Base-by-base conservation (phyloP, 2,797 vertebrate species). In the Nothura maculosa region DNA sequence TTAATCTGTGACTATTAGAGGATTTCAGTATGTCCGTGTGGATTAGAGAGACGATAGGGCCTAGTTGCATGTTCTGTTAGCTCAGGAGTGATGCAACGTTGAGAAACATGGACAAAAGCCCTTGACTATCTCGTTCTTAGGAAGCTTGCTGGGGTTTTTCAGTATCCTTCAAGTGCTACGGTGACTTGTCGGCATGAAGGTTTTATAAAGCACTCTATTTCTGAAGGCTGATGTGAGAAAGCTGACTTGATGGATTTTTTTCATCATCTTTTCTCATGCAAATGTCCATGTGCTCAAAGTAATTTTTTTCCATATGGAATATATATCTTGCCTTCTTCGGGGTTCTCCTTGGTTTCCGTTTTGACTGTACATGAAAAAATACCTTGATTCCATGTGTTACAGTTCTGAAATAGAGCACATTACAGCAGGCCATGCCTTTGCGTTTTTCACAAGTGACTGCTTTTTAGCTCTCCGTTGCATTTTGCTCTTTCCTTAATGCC, bases 211-310 rank as follows among this genome's bases (percentile, higher is more conserved):
- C 0, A 0, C 77, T 70, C 67, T 57, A 93, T 86, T 70, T 1
- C 3, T 81, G 87, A 96, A 92, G 93, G 52, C 77, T 91, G 70
- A 94, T 90, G 77, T 43, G 80, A 77, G 70, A 77, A 88, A 90
- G 84, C 63, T 63, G 60, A 89, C 89, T 83, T 69, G 80, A 92
- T 93, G 30, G 55, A 66, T 94, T 94, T 96, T 90, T 62, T 74
- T 90, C 85, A 62, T 92, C 61, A 72, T 87, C 66, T 70, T 77
- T 60, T 20, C 63, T 67, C 12, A 5, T 61, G 74, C 55, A 69
- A 1, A 0, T 19, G 70, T 47, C 55, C 10, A 1, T 55, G 27
- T 36, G 50, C 73, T 93, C 1, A 0, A 42, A 90, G 60, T 64
- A 38, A 79, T 14, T 18, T 6, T 6, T 0, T 34, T 90, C 89